phyloP scores from a whole-genome alignment of 2,888 invertebrate genomes.

The Orthosia cruda region DNA sequence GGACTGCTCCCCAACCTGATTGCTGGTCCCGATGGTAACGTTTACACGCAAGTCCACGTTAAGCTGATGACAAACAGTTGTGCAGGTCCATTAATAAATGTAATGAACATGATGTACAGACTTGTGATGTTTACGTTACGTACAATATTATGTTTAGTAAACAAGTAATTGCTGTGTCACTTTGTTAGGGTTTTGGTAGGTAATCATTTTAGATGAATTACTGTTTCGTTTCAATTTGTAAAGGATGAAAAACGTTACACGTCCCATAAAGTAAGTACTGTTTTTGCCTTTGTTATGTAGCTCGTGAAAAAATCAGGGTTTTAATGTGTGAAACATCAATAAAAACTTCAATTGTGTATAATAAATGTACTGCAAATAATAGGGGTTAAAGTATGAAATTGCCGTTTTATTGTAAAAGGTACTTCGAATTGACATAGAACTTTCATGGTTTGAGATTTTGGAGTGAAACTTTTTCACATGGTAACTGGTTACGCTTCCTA shows the following conservation, averaged over 20 bases:
- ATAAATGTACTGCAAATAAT: too few species aligned
- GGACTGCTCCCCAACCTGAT: slow-evolving; percentile 14
- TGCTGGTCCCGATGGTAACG: slow-evolving; percentile 40
- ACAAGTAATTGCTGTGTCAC: slow-evolving; percentile 23
- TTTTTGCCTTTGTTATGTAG: neutral
- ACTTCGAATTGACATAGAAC: too few species aligned
- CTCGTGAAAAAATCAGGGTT: neutral
- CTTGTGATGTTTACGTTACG: slow-evolving; percentile 50
- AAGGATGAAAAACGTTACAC: neutral
- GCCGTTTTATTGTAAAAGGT: too few species aligned
- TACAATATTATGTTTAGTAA: slow-evolving; percentile 27
- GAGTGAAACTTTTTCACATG: too few species aligned
- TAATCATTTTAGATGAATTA: neutral
- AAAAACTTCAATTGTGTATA: too few species aligned
- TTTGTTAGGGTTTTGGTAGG: slow-evolving; percentile 6
- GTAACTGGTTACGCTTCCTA: too few species aligned
- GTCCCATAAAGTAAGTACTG: neutral
- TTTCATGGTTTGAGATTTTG: too few species aligned
- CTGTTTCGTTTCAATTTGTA: slow-evolving; percentile 2
- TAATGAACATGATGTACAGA: slow-evolving; percentile 56
- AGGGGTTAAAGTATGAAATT: too few species aligned
- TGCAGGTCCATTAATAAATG: slow-evolving; percentile 56
- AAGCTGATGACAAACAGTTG: slow-evolving; percentile 64
- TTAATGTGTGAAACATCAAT: neutral
- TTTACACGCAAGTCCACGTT: slow-evolving; percentile 53